Conservation (phyloP, 2,797 vertebrate species). For the Notolabrus celidotus region DNA sequence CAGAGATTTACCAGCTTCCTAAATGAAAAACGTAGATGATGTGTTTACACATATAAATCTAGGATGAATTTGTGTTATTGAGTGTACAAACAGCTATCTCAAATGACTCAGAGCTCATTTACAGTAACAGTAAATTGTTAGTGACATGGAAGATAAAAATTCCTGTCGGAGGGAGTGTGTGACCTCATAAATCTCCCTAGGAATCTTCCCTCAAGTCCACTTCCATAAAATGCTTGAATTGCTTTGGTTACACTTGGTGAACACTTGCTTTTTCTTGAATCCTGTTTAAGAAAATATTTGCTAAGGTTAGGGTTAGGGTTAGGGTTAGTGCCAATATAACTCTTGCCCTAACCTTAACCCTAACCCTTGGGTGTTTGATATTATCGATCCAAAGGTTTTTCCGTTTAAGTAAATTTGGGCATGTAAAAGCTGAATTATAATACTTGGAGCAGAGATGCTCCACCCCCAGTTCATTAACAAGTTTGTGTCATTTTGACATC, state of each 20-base stretch:
- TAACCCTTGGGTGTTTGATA: too few species aligned
- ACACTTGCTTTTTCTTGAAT: neutral
- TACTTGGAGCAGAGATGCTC: too few species aligned
- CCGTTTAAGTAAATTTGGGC: too few species aligned
- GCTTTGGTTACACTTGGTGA: neutral
- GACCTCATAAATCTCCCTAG: slow-evolving; percentile 3
- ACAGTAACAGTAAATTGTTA: neutral
- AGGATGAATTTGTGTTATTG: slow-evolving; percentile 9
- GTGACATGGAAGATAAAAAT: neutral
- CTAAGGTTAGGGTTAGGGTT: too few species aligned
- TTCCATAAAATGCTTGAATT: neutral
- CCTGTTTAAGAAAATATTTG: neutral
- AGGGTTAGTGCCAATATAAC: too few species aligned
- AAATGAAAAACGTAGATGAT: neutral
- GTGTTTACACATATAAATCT: neutral
- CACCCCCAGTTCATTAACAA: too few species aligned
- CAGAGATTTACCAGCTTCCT: neutral
- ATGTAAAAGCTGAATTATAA: too few species aligned
- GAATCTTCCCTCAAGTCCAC: neutral
- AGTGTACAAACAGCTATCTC: neutral
- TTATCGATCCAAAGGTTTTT: too few species aligned
- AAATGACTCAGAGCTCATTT: too few species aligned
- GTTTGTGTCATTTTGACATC: too few species aligned
- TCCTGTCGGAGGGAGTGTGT: neutral
- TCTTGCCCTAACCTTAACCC: too few species aligned